Base-by-base conservation (phyloP, 1,140 invertebrate genomes). In the Chlorops oryzae region DNA sequence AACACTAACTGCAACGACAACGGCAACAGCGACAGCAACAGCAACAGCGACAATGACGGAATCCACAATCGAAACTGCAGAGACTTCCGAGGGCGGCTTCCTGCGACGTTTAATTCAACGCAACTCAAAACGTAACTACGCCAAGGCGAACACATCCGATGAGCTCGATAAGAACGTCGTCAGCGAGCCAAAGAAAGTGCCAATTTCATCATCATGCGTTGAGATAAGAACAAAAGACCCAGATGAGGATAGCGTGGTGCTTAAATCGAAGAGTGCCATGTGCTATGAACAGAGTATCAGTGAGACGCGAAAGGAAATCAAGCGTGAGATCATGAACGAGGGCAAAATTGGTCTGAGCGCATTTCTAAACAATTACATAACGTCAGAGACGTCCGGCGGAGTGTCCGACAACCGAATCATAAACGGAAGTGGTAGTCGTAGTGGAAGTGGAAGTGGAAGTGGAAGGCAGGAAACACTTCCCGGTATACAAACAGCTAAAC, bases 81-180 rank as follows among this genome's bases (percentile, higher is more conserved):
- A 52, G 6, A 32, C 20, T 20, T 15, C 28, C 59, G 79, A 83
- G 50, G 75, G 77, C 43, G 82, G 82, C 18, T 83, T 85, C 58
- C 81, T 85, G 63, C 78, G 80, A 24, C 75, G 82, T 47, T 63
- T 86, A 17, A 74, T 84, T 7, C 75, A 83, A 42, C 78, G 81
- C 54, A 70, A 68, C 37, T 70, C 67, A 0, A 70, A 84, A 80
- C 61, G 66, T 27, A 62, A 57, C 37, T 61, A 61, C 57, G 80
- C 80, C 13, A 80, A 82, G 56, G 83, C 81, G 62, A 81, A 79
- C 53, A 80, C 23, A 37, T 9, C 9, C 28, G 28, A 32, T 15
- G 55, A 61, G 44, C 51, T 80, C 47, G 76, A 77, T 47, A 77
- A 77, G 48, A 59, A 39, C 22, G 75, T 75, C 37, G 75, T 73